These are phyloP conservation scores for Sprattus sprattus DNA, from an alignment of 2,113 vertebrate genomes.

Conservation along the genomic window DNA sequence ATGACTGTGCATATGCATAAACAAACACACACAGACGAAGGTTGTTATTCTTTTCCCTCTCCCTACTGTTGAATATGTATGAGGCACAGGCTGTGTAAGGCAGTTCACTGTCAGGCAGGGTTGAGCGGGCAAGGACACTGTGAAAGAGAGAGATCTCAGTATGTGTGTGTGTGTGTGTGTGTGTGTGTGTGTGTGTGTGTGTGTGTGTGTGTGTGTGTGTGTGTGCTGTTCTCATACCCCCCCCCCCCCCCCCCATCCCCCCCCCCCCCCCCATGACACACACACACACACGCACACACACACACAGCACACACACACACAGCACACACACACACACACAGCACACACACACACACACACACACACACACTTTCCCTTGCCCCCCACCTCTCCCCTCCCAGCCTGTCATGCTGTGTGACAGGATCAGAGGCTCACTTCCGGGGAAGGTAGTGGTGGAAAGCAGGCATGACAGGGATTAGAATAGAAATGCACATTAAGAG, in stretches of 20 bases:
- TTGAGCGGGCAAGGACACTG: constrained; percentile 68
- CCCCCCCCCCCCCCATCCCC: too few species aligned
- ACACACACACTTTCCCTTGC: neutral
- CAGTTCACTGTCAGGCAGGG: constrained; percentile 67
- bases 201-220: constrained; percentile 21
- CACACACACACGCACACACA: neutral
- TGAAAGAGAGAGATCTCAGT: constrained; percentile 24
- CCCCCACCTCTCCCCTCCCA: neutral
- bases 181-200: constrained; percentile 4
- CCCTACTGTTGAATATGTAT: constrained; percentile 71
- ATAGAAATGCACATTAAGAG: constrained; percentile 53
- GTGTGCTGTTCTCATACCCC: neutral
- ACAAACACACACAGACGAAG: constrained; percentile 34
- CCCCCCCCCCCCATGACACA: too few species aligned
- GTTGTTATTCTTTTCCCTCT: constrained; percentile 63
- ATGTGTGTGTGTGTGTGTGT: constrained; percentile 22
- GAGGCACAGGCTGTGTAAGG: constrained; percentile 62
- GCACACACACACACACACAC: neutral
- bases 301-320: neutral
- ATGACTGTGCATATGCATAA: constrained; percentile 8
- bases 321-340: neutral
- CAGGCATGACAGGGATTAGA: constrained; percentile 61
- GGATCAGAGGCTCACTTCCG: constrained; percentile 43
- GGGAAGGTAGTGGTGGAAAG: constrained; percentile 18
- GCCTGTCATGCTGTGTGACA: constrained; percentile 68